Conservation (phyloP, 2,113 vertebrate genomes). For the Macaca nemestrina region DNA sequence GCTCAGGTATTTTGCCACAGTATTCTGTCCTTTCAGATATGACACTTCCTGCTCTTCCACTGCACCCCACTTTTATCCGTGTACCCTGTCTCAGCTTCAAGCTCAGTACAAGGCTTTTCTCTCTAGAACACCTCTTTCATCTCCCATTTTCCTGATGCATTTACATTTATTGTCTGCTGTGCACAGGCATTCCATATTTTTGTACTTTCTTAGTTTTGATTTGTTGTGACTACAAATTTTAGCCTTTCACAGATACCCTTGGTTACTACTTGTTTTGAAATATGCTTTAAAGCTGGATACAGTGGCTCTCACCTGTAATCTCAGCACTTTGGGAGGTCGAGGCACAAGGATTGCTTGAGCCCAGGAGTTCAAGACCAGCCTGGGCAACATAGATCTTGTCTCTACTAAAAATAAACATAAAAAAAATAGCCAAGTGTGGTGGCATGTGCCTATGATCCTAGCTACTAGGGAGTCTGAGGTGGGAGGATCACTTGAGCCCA, state of each 20-base stretch:
- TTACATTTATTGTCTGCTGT: background rate
- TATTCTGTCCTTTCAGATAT: background rate
- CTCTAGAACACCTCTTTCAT: background rate
- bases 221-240: background rate
- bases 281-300: background rate
- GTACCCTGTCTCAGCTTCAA: background rate
- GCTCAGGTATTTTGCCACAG: background rate
- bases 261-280: background rate
- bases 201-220: background rate
- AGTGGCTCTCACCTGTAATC: too few relatives aligned
- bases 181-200: background rate
- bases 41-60: background rate
- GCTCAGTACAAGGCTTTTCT: background rate
- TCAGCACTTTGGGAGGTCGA: too few relatives aligned
- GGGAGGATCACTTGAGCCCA: too few relatives aligned
- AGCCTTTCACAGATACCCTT: background rate
- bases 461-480: too few relatives aligned
- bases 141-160: background rate
- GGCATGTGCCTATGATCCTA: too few relatives aligned
- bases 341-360: too few relatives aligned
- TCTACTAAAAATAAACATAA: too few relatives aligned
- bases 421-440: too few relatives aligned
- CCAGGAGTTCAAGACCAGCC: too few relatives aligned
- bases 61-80: background rate
- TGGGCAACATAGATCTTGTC: too few relatives aligned